A percentile compares a stretch with the other conserved stretches of the same genome.
Evolutionary conservation across 2,113 vertebrate genomes (phyloP).

Genomic region (Pomatorhinus ruficollis): DNA sequence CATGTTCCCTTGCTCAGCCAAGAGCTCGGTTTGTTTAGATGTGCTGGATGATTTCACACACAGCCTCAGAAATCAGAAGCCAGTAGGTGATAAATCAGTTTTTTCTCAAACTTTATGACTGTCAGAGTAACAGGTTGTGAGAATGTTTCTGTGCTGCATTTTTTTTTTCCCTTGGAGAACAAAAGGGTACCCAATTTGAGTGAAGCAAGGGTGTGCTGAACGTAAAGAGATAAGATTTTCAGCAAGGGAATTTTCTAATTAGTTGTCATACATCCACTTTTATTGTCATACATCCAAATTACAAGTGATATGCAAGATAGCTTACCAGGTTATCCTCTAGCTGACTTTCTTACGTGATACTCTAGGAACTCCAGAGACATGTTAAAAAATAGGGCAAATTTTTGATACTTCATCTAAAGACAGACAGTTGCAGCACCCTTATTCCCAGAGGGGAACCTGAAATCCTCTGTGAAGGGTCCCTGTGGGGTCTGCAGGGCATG

Average conservation of each 20-base stretch:
- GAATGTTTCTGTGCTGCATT: rapidly evolving
- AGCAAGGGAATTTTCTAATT: not conserved
- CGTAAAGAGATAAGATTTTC: not conserved
- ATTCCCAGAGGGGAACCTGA: not conserved
- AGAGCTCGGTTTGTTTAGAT: not conserved
- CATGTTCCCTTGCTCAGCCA: not conserved
- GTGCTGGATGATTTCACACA: not conserved
- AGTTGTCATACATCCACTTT: not conserved
- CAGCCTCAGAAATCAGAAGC: not conserved
- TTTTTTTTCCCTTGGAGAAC: not conserved
- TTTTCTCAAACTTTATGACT: not conserved
- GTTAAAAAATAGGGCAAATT: not conserved
- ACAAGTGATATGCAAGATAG: not conserved
- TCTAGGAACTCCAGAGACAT: not conserved
- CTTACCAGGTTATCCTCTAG: not conserved
- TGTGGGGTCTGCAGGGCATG: not conserved
- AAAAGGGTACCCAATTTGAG: not conserved
- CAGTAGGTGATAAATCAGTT: not conserved
- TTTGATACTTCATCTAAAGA: not conserved
- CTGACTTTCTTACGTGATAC: rapidly evolving
- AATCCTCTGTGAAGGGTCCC: not conserved
- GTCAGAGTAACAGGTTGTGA: not conserved
- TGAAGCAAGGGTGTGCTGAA: not conserved
- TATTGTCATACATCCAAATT: not conserved
- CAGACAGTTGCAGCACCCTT: not conserved